These are phyloP conservation scores for Hirundichthys speculiger DNA, from an alignment of 2,113 vertebrate genomes.

Conservation along the genomic window DNA sequence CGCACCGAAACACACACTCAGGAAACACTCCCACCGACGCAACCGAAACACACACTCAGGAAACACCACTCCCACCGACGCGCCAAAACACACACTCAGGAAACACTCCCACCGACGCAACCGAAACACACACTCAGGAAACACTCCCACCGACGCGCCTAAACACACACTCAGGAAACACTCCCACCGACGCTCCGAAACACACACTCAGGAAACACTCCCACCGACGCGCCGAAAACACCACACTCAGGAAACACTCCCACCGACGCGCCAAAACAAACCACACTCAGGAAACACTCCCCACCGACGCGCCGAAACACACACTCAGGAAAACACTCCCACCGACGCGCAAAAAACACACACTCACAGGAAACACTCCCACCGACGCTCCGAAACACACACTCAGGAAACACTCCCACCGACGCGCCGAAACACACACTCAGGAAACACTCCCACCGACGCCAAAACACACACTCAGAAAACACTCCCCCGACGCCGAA, in stretches of 20 bases:
- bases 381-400: conserved; percentile 51
- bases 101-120: neutral
- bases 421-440: too few species aligned
- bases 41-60: too few species aligned
- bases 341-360: too few species aligned
- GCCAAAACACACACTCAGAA: neutral
- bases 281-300: too few species aligned
- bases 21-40: neutral
- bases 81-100: conserved; percentile 57
- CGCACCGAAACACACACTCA: too few species aligned
- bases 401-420: conserved; percentile 6
- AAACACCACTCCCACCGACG: conserved; percentile 41
- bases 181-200: too few species aligned
- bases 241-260: conserved; percentile 17
- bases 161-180: conserved; percentile 35
- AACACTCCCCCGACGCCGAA: neutral
- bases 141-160: conserved; percentile 46
- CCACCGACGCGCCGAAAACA: too few species aligned
- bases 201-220: too few species aligned
- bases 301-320: conserved; percentile 52
- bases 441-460: neutral
- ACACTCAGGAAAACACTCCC: conserved; percentile 12
- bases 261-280: too few species aligned
- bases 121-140: too few species aligned
- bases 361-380: too few species aligned